Base-by-base conservation (phyloP, 1,140 invertebrate genomes). In the Arctopsyche grandis region DNA sequence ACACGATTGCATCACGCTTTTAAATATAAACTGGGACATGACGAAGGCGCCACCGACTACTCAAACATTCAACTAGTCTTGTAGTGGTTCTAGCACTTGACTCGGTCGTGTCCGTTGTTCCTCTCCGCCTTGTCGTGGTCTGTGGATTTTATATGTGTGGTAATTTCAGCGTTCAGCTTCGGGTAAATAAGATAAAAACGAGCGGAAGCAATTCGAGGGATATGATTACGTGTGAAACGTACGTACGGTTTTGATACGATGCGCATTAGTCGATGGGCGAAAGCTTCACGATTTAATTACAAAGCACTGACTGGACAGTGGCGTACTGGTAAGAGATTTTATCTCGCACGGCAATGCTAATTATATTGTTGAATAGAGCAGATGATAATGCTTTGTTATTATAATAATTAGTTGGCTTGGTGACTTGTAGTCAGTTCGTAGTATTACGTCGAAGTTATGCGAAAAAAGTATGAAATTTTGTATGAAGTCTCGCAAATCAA, bases 221-320 rank as follows among this genome's bases (percentile, higher is more conserved):
- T 12, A 52, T 52, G 10, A 52, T 52, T 52, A 52, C 48, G 48
- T 52, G 48, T 52, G 48, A 52, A 52, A 52, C 48, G 48, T 7
- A 46, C 12, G 44, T 52, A 14, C 48, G 16, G 12, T 52, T 52
- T 52, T 52, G 48, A 52, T 52, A 52, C 10, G 48, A 1, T 1
- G 48, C 16, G 48, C 48, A 52, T 52, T 52, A 52, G 10, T 52
- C 29, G 29, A 38, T 38, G 29, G 29, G 24, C 69, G 69, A 78
- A 78, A 69, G 77, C 43, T 58, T 73, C 38, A 69, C 77, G 77
- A 79, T 79, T 79, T 79, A 79, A 79, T 79, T 73, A 79, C 70
- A 78, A 69, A 12, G 48, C 14, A 21, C 29, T 38, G 75, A 77
- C 75, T 29, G 63, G 52, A 60, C 75, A 66, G 19, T 38, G 7